phyloP scores from a whole-genome alignment of 2,113 vertebrate genomes.

The Pangasianodon gigas region DNA sequence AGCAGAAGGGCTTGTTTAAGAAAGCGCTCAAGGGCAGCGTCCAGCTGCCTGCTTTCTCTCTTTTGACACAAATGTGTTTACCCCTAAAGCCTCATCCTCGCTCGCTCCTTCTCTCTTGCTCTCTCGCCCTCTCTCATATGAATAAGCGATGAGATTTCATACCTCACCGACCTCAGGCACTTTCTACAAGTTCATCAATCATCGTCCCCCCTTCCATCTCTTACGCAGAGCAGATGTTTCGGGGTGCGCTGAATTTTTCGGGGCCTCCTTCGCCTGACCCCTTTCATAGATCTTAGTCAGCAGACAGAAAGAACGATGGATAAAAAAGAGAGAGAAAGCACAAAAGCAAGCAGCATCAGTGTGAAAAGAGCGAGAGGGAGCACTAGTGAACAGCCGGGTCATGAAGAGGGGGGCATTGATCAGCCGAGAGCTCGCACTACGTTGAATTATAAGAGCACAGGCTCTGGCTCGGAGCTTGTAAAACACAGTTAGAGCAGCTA shows the following conservation, averaged over 20 bases:
- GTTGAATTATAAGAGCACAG: slow-evolving; percentile 70
- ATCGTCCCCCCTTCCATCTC: slow-evolving; percentile 9
- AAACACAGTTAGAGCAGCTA: slow-evolving; percentile 65
- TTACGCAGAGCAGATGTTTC: slow-evolving; percentile 47
- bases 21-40: slow-evolving; percentile 50
- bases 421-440: slow-evolving; percentile 70
- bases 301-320: slow-evolving; percentile 23
- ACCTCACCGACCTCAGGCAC: slow-evolving; percentile 52
- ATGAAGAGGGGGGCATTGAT: slow-evolving; percentile 71
- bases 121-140: slow-evolving; percentile 37
- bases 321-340: slow-evolving; percentile 52
- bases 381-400: slow-evolving; percentile 51
- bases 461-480: slow-evolving; percentile 68
- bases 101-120: slow-evolving; percentile 25
- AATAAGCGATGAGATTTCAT: slow-evolving; percentile 57
- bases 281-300: slow-evolving; percentile 50
- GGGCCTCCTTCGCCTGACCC: slow-evolving; percentile 44
- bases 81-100: slow-evolving; percentile 42
- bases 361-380: slow-evolving; percentile 46
- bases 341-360: slow-evolving; percentile 27
- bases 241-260: slow-evolving; percentile 22
- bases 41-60: slow-evolving; percentile 35
- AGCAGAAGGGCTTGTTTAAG: slow-evolving; percentile 52
- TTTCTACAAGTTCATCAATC: slow-evolving; percentile 60
- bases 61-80: slow-evolving; percentile 39